phyloP scores from a whole-genome alignment of 2,797 vertebrate genomes.

The Anguilla anguilla region DNA sequence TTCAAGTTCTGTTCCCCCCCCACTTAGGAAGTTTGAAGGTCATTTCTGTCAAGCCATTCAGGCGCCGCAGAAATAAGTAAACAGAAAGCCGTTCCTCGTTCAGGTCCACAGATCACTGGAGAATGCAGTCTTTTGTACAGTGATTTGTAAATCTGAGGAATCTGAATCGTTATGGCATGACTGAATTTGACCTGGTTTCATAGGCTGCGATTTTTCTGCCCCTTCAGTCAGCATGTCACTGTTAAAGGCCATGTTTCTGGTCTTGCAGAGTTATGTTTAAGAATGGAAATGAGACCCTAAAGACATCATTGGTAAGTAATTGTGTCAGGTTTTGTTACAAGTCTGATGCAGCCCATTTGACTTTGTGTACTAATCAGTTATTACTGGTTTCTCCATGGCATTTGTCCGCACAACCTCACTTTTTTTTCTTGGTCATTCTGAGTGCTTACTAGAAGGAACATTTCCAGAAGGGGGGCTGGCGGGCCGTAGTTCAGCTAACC shows the following conservation, averaged over 20 bases:
- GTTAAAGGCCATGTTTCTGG: background rate
- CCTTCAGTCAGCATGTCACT: background rate
- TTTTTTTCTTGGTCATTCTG: background rate
- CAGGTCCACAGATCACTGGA: background rate
- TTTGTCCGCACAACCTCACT: background rate
- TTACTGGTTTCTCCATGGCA: background rate
- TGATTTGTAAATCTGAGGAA: background rate
- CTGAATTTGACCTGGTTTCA: background rate
- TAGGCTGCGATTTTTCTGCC: background rate
- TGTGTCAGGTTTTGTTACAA: background rate
- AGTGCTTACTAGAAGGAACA: background rate
- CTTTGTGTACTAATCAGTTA: background rate
- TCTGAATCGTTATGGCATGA: background rate
- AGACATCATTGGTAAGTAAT: background rate
- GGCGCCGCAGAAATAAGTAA: constrained; percentile 1
- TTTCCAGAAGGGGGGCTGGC: background rate
- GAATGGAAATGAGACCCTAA: background rate
- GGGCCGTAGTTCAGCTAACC: no score
- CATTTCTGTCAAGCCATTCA: background rate
- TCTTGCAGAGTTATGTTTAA: background rate
- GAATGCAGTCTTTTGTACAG: background rate
- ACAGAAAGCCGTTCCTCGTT: background rate
- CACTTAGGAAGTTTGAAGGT: background rate
- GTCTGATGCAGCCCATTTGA: background rate
- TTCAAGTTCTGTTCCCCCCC: background rate